These are phyloP conservation scores for Dendrophyllia cribrosa DNA, from an alignment of 64 coral and sea anemone species.

Conservation along the genomic window DNA sequence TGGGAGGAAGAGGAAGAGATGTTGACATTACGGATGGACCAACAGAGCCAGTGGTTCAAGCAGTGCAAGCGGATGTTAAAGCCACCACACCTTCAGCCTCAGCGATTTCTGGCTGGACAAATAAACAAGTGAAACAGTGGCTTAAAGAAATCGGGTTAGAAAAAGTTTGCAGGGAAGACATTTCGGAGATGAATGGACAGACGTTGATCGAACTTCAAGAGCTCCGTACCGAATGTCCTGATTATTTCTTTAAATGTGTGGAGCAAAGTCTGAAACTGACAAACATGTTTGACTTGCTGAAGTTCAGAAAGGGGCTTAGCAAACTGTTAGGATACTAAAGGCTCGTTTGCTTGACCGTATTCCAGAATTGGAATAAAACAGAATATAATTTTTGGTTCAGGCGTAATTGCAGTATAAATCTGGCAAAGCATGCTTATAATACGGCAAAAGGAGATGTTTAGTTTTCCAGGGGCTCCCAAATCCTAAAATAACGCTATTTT, in stretches of 20 bases:
- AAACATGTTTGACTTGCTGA: conserved; percentile 5
- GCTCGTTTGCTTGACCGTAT: too few relatives aligned
- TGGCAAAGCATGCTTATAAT: too few relatives aligned
- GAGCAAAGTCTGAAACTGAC: neutral
- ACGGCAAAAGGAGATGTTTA: too few relatives aligned
- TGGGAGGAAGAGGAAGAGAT: conserved; percentile 16
- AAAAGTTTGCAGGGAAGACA: neutral
- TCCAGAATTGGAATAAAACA: too few relatives aligned
- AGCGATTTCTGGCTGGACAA: conserved; percentile 27
- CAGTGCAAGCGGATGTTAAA: neutral
- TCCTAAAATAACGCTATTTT: too few relatives aligned
- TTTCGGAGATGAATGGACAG: neutral
- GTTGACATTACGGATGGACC: neutral
- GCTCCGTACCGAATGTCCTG: neutral
- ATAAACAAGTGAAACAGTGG: conserved; percentile 35
- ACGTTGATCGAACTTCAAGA: neutral
- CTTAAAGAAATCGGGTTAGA: conserved; percentile 25
- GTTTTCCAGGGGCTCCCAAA: too few relatives aligned
- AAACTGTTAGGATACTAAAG: neutral
- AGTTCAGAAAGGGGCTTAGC: neutral
- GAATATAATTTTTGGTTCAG: too few relatives aligned
- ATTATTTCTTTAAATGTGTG: neutral
- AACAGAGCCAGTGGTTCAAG: neutral
- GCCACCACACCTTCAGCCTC: neutral
- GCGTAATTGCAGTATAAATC: too few relatives aligned